Base-by-base conservation (phyloP, 2,113 vertebrate species). In the Pteruthius melanotis region DNA sequence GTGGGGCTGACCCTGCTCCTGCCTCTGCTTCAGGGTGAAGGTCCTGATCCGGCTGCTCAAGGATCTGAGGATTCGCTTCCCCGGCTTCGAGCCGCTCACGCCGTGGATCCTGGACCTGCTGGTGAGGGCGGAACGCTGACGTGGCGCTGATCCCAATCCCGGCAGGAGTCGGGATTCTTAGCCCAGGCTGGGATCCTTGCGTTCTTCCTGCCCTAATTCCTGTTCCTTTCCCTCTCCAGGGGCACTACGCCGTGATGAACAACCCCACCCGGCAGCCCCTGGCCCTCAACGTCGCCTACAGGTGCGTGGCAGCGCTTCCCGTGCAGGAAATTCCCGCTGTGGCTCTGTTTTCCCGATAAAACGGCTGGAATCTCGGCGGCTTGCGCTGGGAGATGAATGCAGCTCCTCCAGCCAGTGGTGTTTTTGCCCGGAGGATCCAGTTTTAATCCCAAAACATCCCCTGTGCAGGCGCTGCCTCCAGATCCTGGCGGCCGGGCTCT, bases 221-320 rank as follows among this genome's bases (percentile, higher is more conserved):
- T 2, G 11, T 1, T 18, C 20, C 7, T 15, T 1, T 12, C 20
- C 28, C 15, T 23, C 63, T 61, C 0, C 91, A 99, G 99, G 99
- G 99, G 2, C 99, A 99, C 95, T 99, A 99, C 3, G 99, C 99
- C 0, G 99, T 99, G 85, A 99, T 99, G 99, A 99, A 99, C 97
- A 99, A 99, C 65, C 99, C 99, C 5, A 99, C 99, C 90, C 98
- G 99, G 60, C 99, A 99, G 97, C 99, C 99, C 2, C 95, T 99
- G 95, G 98, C 99, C 5, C 98, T 99, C 59, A 99, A 99, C 13
- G 97, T 99, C 27, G 99, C 99, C 30, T 99, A 99, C 98, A 99
- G 99, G 99, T 99, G 93, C 0, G 70, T 17, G 83, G 6, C 10
- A 0, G 9, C 1, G 0, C 15, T 53, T 3, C 15, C 56, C 3